Evolutionary conservation across 2,113 vertebrate genomes (phyloP).

Genomic region (Carassius carassius): DNA sequence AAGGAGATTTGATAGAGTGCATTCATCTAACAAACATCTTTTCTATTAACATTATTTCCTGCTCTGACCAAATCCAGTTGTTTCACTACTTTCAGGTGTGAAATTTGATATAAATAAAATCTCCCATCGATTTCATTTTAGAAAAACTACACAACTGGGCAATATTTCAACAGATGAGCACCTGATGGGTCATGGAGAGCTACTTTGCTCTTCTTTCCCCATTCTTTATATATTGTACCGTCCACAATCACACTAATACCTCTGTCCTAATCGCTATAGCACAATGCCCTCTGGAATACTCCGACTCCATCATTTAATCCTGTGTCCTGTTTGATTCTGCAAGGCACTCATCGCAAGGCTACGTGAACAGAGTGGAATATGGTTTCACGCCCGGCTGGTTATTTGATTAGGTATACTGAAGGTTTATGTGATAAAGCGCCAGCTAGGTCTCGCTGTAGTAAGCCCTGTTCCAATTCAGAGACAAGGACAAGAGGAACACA

Average conservation of each 20-base stretch:
- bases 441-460: constrained; percentile 39
- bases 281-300: constrained; percentile 37
- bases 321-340: constrained; percentile 51
- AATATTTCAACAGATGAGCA: constrained; percentile 6
- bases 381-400: constrained; percentile 44
- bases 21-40: not conserved
- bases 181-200: not conserved
- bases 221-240: not conserved
- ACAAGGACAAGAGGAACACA: constrained; percentile 53
- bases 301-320: constrained; percentile 49
- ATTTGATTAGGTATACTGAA: constrained; percentile 54
- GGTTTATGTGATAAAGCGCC: constrained; percentile 38
- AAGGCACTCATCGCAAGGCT: constrained; percentile 42
- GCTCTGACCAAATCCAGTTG: not conserved
- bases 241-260: constrained; percentile 25
- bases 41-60: not conserved
- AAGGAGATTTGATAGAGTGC: not conserved
- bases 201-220: not conserved
- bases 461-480: constrained; percentile 45
- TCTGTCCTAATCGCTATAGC: constrained; percentile 40
- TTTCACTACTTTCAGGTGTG: not conserved
- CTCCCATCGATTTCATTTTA: not conserved
- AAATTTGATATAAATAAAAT: not conserved
- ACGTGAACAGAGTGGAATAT: constrained; percentile 39
- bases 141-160: not conserved